Conservation (phyloP, 2,113 vertebrate species). For the Struthio camelus region DNA sequence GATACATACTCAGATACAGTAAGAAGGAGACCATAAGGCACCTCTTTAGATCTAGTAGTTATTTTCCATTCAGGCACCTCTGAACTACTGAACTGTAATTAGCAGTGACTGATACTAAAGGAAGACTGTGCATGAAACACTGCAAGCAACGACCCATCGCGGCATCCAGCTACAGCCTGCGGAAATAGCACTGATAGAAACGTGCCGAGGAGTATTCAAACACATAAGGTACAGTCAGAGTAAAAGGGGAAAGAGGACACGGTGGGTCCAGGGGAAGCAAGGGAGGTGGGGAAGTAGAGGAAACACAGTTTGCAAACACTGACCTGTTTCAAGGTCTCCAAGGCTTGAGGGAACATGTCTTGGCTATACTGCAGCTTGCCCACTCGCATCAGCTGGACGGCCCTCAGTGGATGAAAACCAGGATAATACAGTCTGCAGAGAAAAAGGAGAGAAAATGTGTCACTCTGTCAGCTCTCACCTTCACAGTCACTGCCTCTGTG, state of each 20-base stretch:
- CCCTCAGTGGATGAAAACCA: slow-evolving; percentile 87
- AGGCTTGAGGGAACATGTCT: slow-evolving; percentile 79
- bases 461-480: slow-evolving; percentile 45
- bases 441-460: slow-evolving; percentile 44
- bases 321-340: slow-evolving; percentile 88
- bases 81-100: slow-evolving; percentile 45
- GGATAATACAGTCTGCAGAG: slow-evolving; percentile 83
- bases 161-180: not conserved
- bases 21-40: not conserved
- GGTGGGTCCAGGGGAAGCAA: rapidly evolving
- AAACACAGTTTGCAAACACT: slow-evolving; percentile 20
- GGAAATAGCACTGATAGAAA: not conserved
- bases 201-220: not conserved
- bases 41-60: not conserved
- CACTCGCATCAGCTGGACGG: slow-evolving; percentile 89
- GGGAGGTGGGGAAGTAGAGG: not conserved
- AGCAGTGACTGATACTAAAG: slow-evolving; percentile 20
- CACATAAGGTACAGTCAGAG: not conserved
- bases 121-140: not conserved
- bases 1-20: not conserved
- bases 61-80: slow-evolving; percentile 42
- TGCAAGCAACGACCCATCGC: not conserved
- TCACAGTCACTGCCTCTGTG: not conserved
- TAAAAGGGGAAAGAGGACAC: not conserved
- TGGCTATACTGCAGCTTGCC: slow-evolving; percentile 90